Percentiles rank a stretch among this genome's conserved stretches.
phyloP scores from a whole-genome alignment of 2,113 vertebrate species.

The Thermophis baileyi region DNA sequence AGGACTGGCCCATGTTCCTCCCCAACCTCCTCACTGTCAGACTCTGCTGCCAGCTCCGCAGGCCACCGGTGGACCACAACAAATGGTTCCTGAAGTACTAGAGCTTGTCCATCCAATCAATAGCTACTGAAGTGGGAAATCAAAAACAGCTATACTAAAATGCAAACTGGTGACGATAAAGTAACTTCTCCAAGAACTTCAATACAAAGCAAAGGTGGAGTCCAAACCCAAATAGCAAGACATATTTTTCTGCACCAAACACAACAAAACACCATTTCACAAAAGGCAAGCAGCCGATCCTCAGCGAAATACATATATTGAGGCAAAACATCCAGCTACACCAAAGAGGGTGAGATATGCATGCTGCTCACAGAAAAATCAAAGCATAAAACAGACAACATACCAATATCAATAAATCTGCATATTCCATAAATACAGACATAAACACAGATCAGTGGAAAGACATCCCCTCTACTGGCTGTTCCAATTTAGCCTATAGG shows the following conservation, averaged over 20 bases:
- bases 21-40: too few species aligned
- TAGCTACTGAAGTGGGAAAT: not conserved
- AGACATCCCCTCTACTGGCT: not conserved
- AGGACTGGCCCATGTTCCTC: too few species aligned
- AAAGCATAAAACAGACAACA: not conserved
- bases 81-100: not conserved
- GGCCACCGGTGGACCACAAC: too few species aligned
- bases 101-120: not conserved
- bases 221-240: not conserved
- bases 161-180: not conserved
- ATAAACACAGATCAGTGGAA: not conserved
- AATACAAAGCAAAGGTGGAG: not conserved
- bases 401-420: not conserved
- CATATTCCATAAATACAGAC: not conserved
- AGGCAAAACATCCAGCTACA: not conserved
- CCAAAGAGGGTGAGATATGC: not conserved
- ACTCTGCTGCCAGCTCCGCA: too few species aligned
- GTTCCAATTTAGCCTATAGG: not conserved
- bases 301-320: not conserved
- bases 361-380: not conserved
- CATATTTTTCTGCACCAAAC: not conserved
- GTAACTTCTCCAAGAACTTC: not conserved
- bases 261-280: not conserved
- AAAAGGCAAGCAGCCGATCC: not conserved
- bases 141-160: not conserved